Base-by-base conservation (phyloP, 2,888 invertebrate species). In the Lycophotia porphyrea region DNA sequence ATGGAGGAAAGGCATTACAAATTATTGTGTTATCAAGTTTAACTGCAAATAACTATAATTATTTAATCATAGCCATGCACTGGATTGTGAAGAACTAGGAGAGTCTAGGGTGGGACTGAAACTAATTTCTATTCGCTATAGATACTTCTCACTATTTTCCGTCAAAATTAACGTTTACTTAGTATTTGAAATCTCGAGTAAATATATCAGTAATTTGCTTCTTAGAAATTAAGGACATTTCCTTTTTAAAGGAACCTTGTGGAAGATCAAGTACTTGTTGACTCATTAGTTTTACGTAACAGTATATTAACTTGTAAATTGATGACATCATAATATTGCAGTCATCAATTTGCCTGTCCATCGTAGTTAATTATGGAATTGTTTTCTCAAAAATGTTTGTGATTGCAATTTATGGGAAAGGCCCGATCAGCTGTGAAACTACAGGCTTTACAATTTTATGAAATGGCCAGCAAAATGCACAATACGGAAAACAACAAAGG, bases 1-100 rank as follows among this genome's bases (percentile, higher is more conserved):
- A 74, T 79, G 80, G 85, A 79, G 72, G 70, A 76, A 71, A 70
- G 67, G 60, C 71, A 85, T 86, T 82, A 70, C 78, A 78, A 76
- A 76, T 85, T 36, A 79, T 79, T 66, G 66, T 49, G 73, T 68
- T 76, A 76, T 76, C 66, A 82, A 77, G 39, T 77, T 64, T 77
- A 67, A 71, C 44, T 78, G 74, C 69, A 67, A 44, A 60, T 65
- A 61, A 71, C 55, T 63, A 67, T 21, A 44, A 65, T 82, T 77
- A 80, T 77, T 66, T 31, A n/a, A 71, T 69, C 18, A 49, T 36
- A 66, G 36, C 1, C 31, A 39, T 71, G 27, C 39, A 47, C 60
- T 58, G 21, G 52, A 55, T 27, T 79, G 34, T 61, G 7, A 15
- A 36, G 27, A 68, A 49, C 42, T 58, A 15, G 13, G 13, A 42